Base-by-base conservation (phyloP, 2,797 vertebrate genomes). In the Sus cebifrons region DNA sequence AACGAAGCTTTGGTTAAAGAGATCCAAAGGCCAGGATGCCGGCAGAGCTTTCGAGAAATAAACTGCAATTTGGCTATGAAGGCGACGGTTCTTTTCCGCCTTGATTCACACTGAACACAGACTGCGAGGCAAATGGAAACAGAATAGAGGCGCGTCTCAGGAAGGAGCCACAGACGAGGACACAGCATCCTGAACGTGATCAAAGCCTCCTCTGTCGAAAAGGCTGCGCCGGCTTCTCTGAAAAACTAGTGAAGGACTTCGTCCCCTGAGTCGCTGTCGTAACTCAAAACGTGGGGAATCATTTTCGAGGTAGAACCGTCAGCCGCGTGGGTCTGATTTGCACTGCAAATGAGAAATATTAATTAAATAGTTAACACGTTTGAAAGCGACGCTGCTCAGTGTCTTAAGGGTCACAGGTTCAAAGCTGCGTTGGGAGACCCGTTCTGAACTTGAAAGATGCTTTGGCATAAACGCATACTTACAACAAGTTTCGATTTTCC, bases 41-140 rank as follows among this genome's bases (percentile, higher is more conserved):
- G 0, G 70, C 2, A 15, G n/a, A 29, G 60, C 87, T 58, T 87
- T 64, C n/a, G 49, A 67, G 84, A 73, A 88, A 67, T 44, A 85
- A 64, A 86, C 56, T 64, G 56, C 85, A 32, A 3, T 82, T 89
- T 83, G 60, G 27, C 65, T 49, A 36, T 44, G 74, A 81, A 94
- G 82, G 60, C 86, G 29, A 82, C 60, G 67, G 93, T 91, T 74
- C 68, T 94, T 77, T 77, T 86, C 71, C 11, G 32, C 91, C 78
- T 92, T 67, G 68, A 54, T 86, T 95, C 91, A 52, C 4, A 25
- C 75, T 20, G 21, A 88, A 77, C 15, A 73, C 5, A 60, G 4
- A 56, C 65, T 64, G 32, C 3, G 86, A 90, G 65, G 86, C 52
- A 67, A 73, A 68, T 36, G 94, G 97, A 92, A 88, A 54, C 32